A percentile compares a stretch with the other conserved stretches of the same genome.
Evolutionary conservation across 2,113 vertebrate genomes (phyloP).

Genomic region (Prionailurus viverrinus): DNA sequence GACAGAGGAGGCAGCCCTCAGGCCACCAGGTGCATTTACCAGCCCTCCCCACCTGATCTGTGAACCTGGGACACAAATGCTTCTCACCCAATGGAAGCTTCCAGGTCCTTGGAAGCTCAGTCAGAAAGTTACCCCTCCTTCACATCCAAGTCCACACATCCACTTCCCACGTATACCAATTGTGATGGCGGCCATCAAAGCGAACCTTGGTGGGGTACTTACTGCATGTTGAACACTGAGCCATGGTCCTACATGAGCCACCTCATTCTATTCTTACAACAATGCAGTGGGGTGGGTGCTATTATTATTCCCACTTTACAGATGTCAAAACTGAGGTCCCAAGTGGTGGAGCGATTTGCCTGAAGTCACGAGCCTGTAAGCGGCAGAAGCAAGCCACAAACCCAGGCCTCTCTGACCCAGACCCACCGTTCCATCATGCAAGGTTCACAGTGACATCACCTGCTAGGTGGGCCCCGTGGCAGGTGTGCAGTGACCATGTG

Average conservation of each 20-base stretch:
- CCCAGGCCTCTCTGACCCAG: background rate
- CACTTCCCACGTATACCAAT: rapidly evolving
- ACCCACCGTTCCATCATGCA: background rate
- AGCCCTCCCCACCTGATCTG: too few relatives aligned
- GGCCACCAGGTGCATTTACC: rapidly evolving
- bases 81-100: background rate
- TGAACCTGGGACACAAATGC: background rate
- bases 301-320: background rate
- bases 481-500: rapidly evolving
- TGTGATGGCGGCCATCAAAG: rapidly evolving
- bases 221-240: too few relatives aligned
- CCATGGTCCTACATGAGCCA: rapidly evolving
- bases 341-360: background rate
- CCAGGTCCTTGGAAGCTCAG: background rate
- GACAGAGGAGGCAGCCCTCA: rapidly evolving
- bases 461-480: background rate
- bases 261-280: background rate
- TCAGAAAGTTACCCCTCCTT: too few relatives aligned
- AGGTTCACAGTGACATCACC: rapidly evolving
- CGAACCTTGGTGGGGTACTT: background rate
- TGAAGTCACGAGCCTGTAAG: background rate
- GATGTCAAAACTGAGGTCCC: background rate
- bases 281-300: rapidly evolving
- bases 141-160: rapidly evolving
- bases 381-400: rapidly evolving